Evolutionary conservation across 2,888 invertebrate genomes (phyloP), one percentile per base, ranked within the genome.

Genomic region (Pasiphila rectangulata): DNA sequence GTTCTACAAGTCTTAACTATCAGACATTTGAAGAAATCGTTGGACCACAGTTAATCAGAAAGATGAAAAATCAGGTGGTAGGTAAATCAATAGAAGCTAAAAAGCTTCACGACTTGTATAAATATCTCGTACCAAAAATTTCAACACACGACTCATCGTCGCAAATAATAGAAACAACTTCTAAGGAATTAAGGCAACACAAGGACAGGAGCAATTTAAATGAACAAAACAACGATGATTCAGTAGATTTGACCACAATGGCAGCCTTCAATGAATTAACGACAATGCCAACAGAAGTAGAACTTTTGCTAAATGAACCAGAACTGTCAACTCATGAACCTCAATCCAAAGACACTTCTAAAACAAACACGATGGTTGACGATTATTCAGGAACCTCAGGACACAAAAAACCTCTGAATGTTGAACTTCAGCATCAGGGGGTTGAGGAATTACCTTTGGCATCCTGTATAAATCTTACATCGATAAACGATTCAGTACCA

Each of bases 221-320:
- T 27, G 25, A 27, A 27, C 25, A 27, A 27, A 27, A 27, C 25
- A 4, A 27, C 25, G 25, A 27, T 5, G 25, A 2, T 27, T 27
- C 25, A 27, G 25, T 12, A 27, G 25, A 27, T 27, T 27, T 27
- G 25, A 27, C 25, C 25, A 27, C 12, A 27, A 27, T 27, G 25
- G 25, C 25, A 27, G 25, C 25, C 25, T 5, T 27, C 25, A 27
- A 27, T 27, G 25, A 27, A 27, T 12, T 27, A 50, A 53, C 46
- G 46, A 53, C 37, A 53, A 53, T 53, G 53, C 43, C 40, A 49
- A 53, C 46, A 53, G 53, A 53, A 43, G 43, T 49, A 53, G 39
- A 46, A 37, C 39, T 29, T 39, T 51, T 51, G 51, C 43, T 34
- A 51, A 51, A 51, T 51, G 42, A 42, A 46, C 45, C 52, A 52